Evolutionary conservation across 1,140 invertebrate genomes (phyloP).

Genomic region (Heliconius eleuchia): DNA sequence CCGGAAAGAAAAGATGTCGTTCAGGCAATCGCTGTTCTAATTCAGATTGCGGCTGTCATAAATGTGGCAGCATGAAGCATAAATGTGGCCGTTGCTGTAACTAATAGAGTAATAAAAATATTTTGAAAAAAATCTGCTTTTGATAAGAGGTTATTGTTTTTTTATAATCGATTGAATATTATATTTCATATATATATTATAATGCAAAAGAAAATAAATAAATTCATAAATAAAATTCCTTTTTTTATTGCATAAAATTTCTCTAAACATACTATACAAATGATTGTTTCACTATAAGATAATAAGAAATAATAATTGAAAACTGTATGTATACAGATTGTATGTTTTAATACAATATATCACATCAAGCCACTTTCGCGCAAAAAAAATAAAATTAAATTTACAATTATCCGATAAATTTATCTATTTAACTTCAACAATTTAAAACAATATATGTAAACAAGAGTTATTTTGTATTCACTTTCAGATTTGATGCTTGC

Average conservation of each 20-base stretch:
- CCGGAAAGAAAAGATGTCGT: slow-evolving; percentile 18
- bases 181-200: too few species aligned
- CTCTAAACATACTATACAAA: background rate
- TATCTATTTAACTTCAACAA: background rate
- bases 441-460: too few species aligned
- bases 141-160: background rate
- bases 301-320: too few species aligned
- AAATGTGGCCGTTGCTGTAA: slow-evolving; percentile 18
- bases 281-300: too few species aligned
- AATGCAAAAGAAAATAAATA: background rate
- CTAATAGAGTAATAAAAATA: background rate
- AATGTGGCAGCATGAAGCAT: slow-evolving; percentile 25
- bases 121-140: background rate
- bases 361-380: too few species aligned
- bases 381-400: background rate
- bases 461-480: too few species aligned
- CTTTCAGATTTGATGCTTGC: too few species aligned
- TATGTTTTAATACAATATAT: too few species aligned
- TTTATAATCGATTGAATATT: background rate
- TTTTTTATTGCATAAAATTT: background rate
- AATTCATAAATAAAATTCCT: background rate
- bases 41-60: slow-evolving; percentile 26
- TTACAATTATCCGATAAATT: background rate
- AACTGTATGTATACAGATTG: too few species aligned
- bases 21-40: slow-evolving; percentile 4